Base-by-base conservation (phyloP, 2,797 vertebrate species). In the Xenopus petersii region DNA sequence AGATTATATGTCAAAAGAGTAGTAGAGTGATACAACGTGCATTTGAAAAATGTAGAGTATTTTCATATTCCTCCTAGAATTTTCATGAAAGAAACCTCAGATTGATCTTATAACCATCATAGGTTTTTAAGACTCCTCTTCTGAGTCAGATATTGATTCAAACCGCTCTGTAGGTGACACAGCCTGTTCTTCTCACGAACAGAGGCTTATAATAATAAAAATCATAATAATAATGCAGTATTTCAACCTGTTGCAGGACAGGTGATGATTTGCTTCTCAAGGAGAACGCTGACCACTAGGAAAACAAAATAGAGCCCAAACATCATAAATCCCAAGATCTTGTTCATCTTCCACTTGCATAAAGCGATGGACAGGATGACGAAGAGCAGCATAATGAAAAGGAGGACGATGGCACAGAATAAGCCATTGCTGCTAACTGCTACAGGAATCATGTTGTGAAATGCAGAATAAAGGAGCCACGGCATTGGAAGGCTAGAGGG, bases 301-400 rank as follows among this genome's bases (percentile, higher is more conserved):
- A 99, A 99, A 77, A 96, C 86, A 11, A 99, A 93, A 88, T 99
- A 99, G 68, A 99, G 94, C 79, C 95, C 59, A 65, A 99, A 99
- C 98, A 99, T 99, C 82, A 91, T 72, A 17, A 93, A 84, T 64
- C 98, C 98, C 74, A 99, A 89, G 26, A 93, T 9, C 87, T 99
- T 99, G 92, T 97, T 99, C 98, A 99, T 98, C 75, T 1, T 94
- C 98, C 97, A 99, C 63, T 93, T 97, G 92, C 96, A 98, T 76
- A 86, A 83, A 1, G 94, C 98, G 8, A 99, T 99, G 85, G 98
- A 98, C 42, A 95, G 83, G 84, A 96, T 98, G 88, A 99, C 97
- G 11, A 99, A 99, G 71, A 99, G 92, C 47, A 99, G 93, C 98
- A 99, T 99, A 86, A 99, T 92, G 92, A 99, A 99, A 82, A 99